phyloP scores from a whole-genome alignment of 2,888 invertebrate genomes.

The Drosophila subquinaria region DNA sequence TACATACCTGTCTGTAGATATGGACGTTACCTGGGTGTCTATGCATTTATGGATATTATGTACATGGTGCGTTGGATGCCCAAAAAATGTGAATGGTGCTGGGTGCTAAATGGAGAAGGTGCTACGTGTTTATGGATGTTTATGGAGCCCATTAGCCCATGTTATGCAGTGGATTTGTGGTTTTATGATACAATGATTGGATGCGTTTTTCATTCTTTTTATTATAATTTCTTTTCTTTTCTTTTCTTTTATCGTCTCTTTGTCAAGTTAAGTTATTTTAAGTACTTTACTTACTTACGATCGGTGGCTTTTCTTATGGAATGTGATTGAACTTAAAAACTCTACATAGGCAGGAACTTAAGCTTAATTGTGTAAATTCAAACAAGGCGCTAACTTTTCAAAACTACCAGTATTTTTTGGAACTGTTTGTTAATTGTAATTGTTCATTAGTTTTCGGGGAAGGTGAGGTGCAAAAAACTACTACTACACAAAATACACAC shows the following conservation, averaged over 20 bases:
- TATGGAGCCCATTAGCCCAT: slow-evolving; percentile 38
- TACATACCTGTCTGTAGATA: slow-evolving; percentile 69
- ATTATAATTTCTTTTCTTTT: slow-evolving; percentile 37
- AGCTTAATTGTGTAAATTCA: slow-evolving; percentile 44
- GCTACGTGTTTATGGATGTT: slow-evolving; percentile 19
- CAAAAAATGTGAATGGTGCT: slow-evolving; percentile 13
- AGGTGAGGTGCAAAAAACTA: slow-evolving; percentile 76
- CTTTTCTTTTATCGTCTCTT: slow-evolving; percentile 28
- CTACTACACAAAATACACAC: slow-evolving; percentile 58
- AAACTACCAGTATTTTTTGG: slow-evolving; percentile 51
- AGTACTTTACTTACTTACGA: slow-evolving; percentile 58
- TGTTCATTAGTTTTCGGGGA: slow-evolving; percentile 24
- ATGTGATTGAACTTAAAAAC: slow-evolving; percentile 69
- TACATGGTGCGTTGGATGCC: slow-evolving; percentile 21
- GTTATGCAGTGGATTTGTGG: slow-evolving; percentile 29
- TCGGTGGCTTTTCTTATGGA: slow-evolving; percentile 63
- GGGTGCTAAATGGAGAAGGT: slow-evolving; percentile 24
- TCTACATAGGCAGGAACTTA: slow-evolving; percentile 27
- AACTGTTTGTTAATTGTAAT: slow-evolving; percentile 1
- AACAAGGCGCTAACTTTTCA: slow-evolving; percentile 65
- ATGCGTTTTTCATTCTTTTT: slow-evolving; percentile 56
- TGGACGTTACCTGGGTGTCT: slow-evolving; percentile 42
- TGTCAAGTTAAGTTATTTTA: slow-evolving; percentile 33
- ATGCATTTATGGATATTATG: slow-evolving; percentile 11
- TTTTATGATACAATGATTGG: slow-evolving; percentile 62